phyloP scores from a whole-genome alignment of 2,888 invertebrate genomes.

The Protophormia terraenovae region DNA sequence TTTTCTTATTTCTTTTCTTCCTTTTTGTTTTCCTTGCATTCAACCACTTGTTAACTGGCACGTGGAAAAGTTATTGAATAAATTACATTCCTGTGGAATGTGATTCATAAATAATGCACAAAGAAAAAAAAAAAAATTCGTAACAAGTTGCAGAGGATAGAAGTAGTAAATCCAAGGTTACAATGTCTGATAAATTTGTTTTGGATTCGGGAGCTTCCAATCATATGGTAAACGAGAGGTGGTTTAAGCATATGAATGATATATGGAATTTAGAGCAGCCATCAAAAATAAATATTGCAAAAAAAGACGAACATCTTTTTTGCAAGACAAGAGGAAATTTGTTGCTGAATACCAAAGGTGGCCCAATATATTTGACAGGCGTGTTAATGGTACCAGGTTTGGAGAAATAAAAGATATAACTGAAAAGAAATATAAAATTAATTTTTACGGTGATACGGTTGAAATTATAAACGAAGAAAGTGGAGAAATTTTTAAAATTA shows the following conservation, averaged over 20 bases:
- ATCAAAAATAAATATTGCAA: neutral
- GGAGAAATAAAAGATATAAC: conserved; percentile 28
- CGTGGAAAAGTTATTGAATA: too few species aligned
- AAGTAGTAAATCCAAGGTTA: neutral
- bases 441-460: neutral
- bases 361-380: conserved; percentile 11
- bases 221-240: conserved; percentile 29
- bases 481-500: conserved; percentile 6
- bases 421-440: conserved; percentile 3
- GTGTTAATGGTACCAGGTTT: conserved; percentile 32
- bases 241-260: conserved; percentile 7
- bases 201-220: conserved; percentile 41
- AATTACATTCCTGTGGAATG: too few species aligned
- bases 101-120: too few species aligned
- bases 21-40: too few species aligned
- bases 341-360: neutral
- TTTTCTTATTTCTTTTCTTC: too few species aligned
- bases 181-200: neutral
- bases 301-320: conserved; percentile 15
- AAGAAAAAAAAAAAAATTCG: too few species aligned
- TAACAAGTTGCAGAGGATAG: neutral
- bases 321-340: neutral
- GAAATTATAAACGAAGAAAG: conserved; percentile 21
- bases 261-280: neutral
- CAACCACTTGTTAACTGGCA: too few species aligned